Base-by-base conservation (phyloP, 2,113 vertebrate genomes). In the Malurus elegans region DNA sequence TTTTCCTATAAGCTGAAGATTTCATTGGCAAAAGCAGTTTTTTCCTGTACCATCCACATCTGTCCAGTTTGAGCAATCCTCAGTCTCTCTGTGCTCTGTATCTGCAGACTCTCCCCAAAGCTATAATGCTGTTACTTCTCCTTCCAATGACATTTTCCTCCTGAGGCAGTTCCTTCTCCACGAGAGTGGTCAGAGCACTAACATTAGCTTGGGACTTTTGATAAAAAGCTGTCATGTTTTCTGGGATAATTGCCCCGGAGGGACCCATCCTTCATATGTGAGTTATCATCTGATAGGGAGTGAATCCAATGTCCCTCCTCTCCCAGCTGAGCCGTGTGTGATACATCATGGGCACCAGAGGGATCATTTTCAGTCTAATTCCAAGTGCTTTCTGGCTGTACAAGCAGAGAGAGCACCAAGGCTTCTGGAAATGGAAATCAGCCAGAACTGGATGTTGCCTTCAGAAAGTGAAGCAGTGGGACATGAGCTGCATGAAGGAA, bases 181-280 rank as follows among this genome's bases (percentile, higher is more conserved):
- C 12, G 19, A 48, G 7, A 92, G 32, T 32, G n/a, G 18, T 47
- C 76, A 67, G 60, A 72, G 21, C 31, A 80, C 50, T 42, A 56
- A n/a, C 14, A 67, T 48, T 23, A 66, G 48, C 31, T 21, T 24
- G n/a, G 24, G 47, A 56, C 3, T 72, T 69, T 13, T 54, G 31
- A 34, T 81, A 67, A 62, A 42, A 47, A 79, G 24, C 28, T 58
- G 40, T 56, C 24, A 6, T 25, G 20, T 10, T 71, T 88, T 56
- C 32, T 75, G 75, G 47, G 32, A 12, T 65, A 44, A 64, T 8
- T 58, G 62, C 9, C 56, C 13, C 44, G 74, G 53, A n/a, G 40
- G 38, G 38, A 42, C 40, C 29, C 2, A 0, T 6, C 5, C 8
- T 57, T 83, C 24, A 2, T 14, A 1, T 54, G 36, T 20, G 25